Conservation (phyloP, 2,797 vertebrate species). For the Dendrocincla tyrannina region DNA sequence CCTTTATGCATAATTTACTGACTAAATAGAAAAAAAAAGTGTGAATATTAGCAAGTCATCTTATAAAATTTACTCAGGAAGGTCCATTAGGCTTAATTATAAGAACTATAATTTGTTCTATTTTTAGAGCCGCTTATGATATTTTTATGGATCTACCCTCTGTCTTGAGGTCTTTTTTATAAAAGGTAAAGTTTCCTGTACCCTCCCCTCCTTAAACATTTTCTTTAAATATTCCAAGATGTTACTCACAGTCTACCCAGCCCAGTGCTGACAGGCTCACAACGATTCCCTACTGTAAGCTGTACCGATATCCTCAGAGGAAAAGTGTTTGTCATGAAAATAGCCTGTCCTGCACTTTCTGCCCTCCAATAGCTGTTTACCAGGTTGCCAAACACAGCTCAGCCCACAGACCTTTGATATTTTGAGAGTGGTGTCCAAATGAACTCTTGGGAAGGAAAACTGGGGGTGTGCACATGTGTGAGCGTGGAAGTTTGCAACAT, state of each 20-base stretch:
- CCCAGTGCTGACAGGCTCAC: neutral
- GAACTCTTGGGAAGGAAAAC: neutral
- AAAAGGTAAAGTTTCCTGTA: neutral
- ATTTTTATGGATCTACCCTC: neutral
- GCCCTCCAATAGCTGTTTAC: neutral
- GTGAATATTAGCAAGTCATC: conserved; percentile 10
- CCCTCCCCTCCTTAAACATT: neutral
- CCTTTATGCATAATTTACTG: conserved; percentile 56
- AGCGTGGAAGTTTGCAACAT: fast-evolving
- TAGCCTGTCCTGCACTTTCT: neutral
- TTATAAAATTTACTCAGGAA: neutral
- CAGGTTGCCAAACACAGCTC: neutral
- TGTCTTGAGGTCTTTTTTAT: neutral
- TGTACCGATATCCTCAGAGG: no score
- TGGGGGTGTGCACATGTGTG: fast-evolving
- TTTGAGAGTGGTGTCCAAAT: neutral
- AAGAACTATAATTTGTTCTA: neutral
- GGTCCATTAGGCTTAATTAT: conserved; percentile 24
- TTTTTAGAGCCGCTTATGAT: neutral
- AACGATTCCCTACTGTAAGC: neutral
- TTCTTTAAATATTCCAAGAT: neutral
- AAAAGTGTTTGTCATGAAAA: neutral
- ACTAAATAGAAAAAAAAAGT: neutral
- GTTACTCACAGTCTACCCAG: conserved; percentile 53
- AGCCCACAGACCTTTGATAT: conserved; percentile 45